phyloP scores from a whole-genome alignment of 2,797 vertebrate species.

The Cryptoblepharus egeriae region DNA sequence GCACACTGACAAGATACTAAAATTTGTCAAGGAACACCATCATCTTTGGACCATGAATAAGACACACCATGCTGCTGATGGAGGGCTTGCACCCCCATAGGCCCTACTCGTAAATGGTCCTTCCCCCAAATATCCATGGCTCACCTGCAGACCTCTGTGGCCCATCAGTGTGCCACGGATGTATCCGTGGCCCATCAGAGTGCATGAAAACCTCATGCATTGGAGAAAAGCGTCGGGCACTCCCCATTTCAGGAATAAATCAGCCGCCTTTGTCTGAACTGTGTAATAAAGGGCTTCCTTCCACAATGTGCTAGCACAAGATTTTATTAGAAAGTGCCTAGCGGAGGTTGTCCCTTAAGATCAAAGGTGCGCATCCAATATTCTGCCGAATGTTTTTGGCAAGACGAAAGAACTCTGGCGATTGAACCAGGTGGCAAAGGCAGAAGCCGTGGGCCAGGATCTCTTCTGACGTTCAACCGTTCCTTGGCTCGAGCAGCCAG shows the following conservation, averaged over 20 bases:
- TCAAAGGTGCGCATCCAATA: neutral
- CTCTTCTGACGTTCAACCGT: neutral
- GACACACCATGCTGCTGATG: too few species aligned
- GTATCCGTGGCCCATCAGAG: too few species aligned
- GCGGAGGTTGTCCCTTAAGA: neutral
- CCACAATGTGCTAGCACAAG: neutral
- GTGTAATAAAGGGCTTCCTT: neutral
- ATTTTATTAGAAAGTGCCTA: neutral
- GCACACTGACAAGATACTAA: too few species aligned
- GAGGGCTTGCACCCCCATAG: too few species aligned
- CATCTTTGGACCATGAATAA: too few species aligned
- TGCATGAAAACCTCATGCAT: too few species aligned
- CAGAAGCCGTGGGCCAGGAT: neutral
- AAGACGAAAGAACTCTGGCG: neutral
- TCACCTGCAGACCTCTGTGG: too few species aligned
- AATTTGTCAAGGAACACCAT: too few species aligned
- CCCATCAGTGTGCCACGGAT: too few species aligned
- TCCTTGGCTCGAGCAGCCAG: neutral
- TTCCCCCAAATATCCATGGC: too few species aligned
- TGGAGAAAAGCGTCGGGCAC: neutral
- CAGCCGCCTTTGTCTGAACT: neutral
- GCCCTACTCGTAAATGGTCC: too few species aligned
- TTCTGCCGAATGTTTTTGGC: too few species aligned
- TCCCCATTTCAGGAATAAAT: neutral
- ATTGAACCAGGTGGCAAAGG: neutral